phyloP scores from a whole-genome alignment of 1,140 invertebrate genomes.

The Orchestia grillus region DNA sequence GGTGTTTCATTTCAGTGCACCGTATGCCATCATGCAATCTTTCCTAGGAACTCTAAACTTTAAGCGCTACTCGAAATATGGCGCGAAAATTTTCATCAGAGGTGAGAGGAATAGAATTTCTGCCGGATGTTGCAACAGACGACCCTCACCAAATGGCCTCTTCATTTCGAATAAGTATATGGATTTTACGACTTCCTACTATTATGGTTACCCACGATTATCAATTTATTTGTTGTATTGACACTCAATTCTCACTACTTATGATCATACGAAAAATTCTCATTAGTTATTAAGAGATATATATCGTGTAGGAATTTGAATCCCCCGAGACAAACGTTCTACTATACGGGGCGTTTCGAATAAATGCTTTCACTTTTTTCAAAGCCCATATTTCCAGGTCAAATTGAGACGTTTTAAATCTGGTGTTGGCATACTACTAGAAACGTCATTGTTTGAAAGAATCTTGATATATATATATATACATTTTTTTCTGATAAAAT shows the following conservation, averaged over 20 bases:
- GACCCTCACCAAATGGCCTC: background rate
- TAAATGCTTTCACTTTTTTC: too few relatives aligned
- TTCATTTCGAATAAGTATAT: background rate
- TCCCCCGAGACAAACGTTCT: too few relatives aligned
- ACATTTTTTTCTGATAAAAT: too few relatives aligned
- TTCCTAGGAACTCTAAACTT: background rate
- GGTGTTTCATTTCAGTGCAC: background rate
- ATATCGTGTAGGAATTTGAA: too few relatives aligned
- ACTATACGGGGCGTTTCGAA: too few relatives aligned
- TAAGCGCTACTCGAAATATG: background rate
- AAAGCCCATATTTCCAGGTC: too few relatives aligned
- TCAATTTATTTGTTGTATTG: background rate
- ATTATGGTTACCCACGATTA: background rate
- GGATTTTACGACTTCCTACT: background rate
- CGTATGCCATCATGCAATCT: background rate
- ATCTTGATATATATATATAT: too few relatives aligned
- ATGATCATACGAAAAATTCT: background rate
- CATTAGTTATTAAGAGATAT: too few relatives aligned
- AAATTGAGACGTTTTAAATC: too few relatives aligned
- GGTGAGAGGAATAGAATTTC: background rate
- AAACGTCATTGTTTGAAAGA: too few relatives aligned
- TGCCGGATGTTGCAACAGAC: background rate
- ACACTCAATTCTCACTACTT: background rate
- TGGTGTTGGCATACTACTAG: too few relatives aligned
- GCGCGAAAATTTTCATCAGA: background rate